phyloP scores from a whole-genome alignment of 2,113 vertebrate species.

The Dryoscopus gambensis region DNA sequence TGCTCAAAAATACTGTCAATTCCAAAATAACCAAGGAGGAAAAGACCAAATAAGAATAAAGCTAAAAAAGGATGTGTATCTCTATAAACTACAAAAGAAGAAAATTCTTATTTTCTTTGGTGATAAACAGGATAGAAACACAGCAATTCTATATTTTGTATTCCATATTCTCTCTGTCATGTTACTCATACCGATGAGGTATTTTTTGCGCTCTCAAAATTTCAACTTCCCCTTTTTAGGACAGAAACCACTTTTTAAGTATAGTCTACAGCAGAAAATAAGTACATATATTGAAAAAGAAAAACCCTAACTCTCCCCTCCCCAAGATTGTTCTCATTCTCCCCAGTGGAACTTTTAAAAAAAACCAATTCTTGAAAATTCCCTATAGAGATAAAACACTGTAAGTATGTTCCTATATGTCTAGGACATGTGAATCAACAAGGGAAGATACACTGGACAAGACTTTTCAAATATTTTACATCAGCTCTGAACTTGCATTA shows the following conservation, averaged over 20 bases:
- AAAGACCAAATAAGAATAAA: neutral
- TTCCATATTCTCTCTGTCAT: neutral
- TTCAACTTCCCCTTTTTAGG: neutral
- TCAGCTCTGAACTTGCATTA: neutral
- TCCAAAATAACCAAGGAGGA: neutral
- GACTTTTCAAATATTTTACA: neutral
- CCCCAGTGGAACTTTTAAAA: neutral
- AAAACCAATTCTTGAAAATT: neutral
- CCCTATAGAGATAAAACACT: neutral
- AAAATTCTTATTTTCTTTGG: neutral
- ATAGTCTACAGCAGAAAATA: neutral
- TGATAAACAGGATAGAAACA: neutral
- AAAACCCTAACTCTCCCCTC: accelerated
- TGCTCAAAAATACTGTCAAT: neutral
- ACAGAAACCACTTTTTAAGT: neutral
- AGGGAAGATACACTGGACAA: neutral
- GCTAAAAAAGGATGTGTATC: neutral
- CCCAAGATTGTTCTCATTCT: neutral
- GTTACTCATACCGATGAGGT: neutral
- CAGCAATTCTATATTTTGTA: neutral
- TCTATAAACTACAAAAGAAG: neutral
- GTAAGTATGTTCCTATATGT: neutral
- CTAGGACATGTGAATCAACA: neutral
- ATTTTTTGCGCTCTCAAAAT: neutral
- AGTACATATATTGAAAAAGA: too few relatives aligned